A percentile compares a stretch with the other conserved stretches of the same genome.
Evolutionary conservation across 2,888 invertebrate species (phyloP).

Genomic region (Schizaphis graminum): DNA sequence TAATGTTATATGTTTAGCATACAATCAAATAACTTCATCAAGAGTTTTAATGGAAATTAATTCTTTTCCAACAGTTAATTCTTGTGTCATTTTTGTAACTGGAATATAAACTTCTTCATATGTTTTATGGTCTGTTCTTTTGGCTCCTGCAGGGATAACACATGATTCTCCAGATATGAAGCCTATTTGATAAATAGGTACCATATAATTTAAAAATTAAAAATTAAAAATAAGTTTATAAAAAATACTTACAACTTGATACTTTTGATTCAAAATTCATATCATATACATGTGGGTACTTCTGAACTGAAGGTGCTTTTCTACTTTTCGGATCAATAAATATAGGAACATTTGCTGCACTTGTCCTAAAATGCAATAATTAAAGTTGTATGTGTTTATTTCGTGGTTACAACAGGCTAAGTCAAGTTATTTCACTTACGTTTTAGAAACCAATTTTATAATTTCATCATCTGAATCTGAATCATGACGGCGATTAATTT

Average conservation of each 20-base stretch:
- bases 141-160: conserved; percentile 83
- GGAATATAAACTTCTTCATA: conserved; percentile 92
- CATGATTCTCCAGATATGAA: conserved; percentile 85
- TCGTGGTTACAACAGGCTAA: neutral
- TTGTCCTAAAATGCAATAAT: conserved; percentile 45
- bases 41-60: conserved; percentile 77
- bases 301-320: conserved; percentile 46
- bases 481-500: conserved; percentile 38
- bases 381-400: neutral
- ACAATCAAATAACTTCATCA: conserved; percentile 74
- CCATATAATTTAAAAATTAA: conserved; percentile 35
- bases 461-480: conserved; percentile 53
- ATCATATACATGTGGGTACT: conserved; percentile 65
- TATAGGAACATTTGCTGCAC: conserved; percentile 39
- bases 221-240: neutral
- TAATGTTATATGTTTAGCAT: neutral
- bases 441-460: conserved; percentile 54
- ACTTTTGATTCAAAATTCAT: conserved; percentile 64
- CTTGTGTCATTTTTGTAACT: conserved; percentile 76
- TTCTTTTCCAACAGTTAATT: conserved; percentile 76
- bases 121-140: conserved; percentile 79
- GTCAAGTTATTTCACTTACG: conserved; percentile 20
- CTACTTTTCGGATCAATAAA: conserved; percentile 62
- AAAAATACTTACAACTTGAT: conserved; percentile 64
- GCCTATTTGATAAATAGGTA: conserved; percentile 67